Evolutionary conservation across 2,888 invertebrate species (phyloP).

Genomic region (Eupithecia tripunctaria): DNA sequence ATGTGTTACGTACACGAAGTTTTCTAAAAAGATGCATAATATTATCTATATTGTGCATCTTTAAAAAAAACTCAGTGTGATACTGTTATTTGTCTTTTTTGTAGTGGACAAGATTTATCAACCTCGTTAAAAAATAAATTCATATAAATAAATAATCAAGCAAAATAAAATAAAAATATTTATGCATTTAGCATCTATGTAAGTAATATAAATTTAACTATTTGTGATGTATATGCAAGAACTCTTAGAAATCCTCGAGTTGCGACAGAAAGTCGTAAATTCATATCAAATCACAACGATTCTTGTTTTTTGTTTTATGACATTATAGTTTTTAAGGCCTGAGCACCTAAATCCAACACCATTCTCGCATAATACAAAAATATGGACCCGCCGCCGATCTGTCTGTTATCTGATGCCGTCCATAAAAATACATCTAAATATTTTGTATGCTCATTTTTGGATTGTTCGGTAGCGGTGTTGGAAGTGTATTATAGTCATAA

Average conservation of each 20-base stretch:
- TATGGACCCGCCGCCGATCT: not conserved
- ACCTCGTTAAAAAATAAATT: not conserved
- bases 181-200: not conserved
- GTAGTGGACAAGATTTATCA: not conserved
- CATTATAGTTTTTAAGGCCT: not conserved
- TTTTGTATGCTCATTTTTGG: not conserved
- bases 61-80: too few relatives aligned
- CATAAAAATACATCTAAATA: not conserved
- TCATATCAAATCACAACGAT: not conserved
- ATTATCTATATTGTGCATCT: not conserved
- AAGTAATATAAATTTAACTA: not conserved
- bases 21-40: not conserved
- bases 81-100: not conserved
- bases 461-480: not conserved
- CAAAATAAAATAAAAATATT: not conserved
- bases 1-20: not conserved
- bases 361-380: not conserved
- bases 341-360: not conserved
- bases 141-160: not conserved
- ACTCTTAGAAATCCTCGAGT: not conserved
- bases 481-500: not conserved
- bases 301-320: not conserved
- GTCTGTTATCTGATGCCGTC: not conserved
- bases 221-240: not conserved
- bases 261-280: not conserved